These are phyloP conservation scores for Acholoe squamosa DNA, from an alignment of 2,888 invertebrate species.

Conservation along the genomic window DNA sequence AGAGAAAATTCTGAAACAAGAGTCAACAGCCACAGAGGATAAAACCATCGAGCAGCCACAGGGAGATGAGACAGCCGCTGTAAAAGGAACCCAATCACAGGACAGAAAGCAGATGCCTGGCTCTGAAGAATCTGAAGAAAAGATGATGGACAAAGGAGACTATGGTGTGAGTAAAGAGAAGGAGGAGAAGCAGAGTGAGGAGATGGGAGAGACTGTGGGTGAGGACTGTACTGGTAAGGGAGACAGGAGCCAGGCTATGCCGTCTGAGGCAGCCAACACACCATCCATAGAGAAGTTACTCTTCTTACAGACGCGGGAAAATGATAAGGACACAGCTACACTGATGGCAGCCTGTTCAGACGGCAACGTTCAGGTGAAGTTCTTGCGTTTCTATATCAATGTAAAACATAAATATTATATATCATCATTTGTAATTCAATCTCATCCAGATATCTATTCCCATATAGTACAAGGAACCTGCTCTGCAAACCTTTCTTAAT, in stretches of 20 bases:
- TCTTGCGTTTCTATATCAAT: too few relatives aligned
- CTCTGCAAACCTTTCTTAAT: too few relatives aligned
- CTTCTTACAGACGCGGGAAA: slow-evolving; percentile 33
- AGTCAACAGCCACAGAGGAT: too few relatives aligned
- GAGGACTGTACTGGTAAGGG: not conserved
- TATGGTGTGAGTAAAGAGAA: not conserved
- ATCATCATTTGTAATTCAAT: too few relatives aligned
- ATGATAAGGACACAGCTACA: slow-evolving; percentile 86
- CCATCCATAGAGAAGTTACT: slow-evolving; percentile 37
- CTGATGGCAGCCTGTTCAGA: slow-evolving; percentile 89
- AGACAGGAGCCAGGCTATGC: not conserved
- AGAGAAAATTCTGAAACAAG: too few relatives aligned
- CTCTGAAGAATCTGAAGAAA: not conserved
- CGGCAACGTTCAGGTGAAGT: slow-evolving; percentile 85
- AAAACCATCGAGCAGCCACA: not conserved
- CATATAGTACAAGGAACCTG: too few relatives aligned
- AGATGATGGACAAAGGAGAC: not conserved
- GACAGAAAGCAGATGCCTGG: not conserved
- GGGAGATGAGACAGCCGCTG: not conserved
- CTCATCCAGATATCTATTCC: too few relatives aligned
- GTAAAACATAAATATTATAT: too few relatives aligned
- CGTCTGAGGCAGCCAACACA: not conserved
- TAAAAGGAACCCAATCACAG: not conserved
- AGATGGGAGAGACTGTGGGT: not conserved
- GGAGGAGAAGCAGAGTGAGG: not conserved